Conservation (phyloP, 2,113 vertebrate genomes). For the Vulpes vulpes region DNA sequence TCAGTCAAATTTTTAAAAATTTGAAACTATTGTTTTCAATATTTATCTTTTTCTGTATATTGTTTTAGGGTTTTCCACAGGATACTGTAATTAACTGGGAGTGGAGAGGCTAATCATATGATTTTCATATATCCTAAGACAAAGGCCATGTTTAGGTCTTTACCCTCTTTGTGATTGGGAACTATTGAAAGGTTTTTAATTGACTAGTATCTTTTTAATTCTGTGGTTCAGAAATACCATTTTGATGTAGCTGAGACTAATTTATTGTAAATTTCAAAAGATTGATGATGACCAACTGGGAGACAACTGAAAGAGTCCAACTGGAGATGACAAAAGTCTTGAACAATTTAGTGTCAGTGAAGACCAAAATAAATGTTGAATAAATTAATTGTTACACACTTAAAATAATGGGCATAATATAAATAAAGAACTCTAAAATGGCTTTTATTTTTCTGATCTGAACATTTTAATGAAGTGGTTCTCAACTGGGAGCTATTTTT, state of each 20-base stretch:
- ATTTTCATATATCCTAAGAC: neutral
- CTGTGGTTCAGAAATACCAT: neutral
- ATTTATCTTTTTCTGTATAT: neutral
- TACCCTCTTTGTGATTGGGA: neutral
- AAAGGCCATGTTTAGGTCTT: neutral
- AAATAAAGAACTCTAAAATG: neutral
- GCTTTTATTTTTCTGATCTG: neutral
- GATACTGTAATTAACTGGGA: neutral
- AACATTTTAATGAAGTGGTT: neutral
- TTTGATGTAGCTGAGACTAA: neutral
- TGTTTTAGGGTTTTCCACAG: neutral
- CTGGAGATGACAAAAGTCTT: neutral
- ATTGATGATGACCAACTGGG: neutral
- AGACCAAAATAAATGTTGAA: neutral
- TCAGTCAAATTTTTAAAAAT: neutral
- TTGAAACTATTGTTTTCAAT: neutral
- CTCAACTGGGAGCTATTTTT: neutral
- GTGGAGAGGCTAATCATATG: neutral
- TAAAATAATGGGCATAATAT: neutral
- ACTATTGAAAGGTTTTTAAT: neutral
- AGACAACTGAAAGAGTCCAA: neutral
- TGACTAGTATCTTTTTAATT: neutral
- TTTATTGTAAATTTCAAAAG: neutral
- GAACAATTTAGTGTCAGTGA: neutral
- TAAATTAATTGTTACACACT: neutral